Percentiles rank a stretch among this genome's conserved stretches.
Conservation (phyloP, 37 sponge, comb jelly and placozoan species). For the Crambe crambe region DNA sequence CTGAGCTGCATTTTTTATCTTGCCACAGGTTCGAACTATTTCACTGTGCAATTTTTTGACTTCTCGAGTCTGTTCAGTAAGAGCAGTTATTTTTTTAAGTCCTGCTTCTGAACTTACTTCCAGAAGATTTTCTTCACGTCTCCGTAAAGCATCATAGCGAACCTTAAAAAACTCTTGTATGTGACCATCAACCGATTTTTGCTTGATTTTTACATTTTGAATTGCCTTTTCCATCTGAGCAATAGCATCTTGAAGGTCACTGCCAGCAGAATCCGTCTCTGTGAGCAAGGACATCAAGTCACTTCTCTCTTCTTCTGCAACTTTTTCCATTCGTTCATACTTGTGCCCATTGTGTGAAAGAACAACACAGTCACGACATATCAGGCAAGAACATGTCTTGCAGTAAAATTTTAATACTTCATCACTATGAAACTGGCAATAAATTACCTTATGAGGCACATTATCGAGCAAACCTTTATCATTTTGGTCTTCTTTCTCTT, state of each 20-base stretch:
- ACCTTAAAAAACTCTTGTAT: conserved; percentile 7
- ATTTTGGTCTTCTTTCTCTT: background rate
- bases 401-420: conserved; percentile 37
- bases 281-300: background rate
- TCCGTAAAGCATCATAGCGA: conserved; percentile 1
- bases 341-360: conserved; percentile 16
- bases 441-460: conserved; percentile 7
- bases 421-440: conserved; percentile 7
- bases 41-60: conserved; percentile 13
- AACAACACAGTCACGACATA: conserved; percentile 36
- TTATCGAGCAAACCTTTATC: background rate
- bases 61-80: conserved; percentile 2
- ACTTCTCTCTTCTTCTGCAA: conserved; percentile 15
- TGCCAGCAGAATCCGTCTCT: background rate
- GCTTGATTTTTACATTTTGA: conserved; percentile 2
- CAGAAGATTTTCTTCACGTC: conserved; percentile 1
- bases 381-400: conserved; percentile 7
- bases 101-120: conserved; percentile 9
- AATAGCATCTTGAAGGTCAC: conserved; percentile 19
- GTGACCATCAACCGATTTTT: conserved; percentile 10
- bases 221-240: conserved; percentile 10
- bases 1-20: background rate
- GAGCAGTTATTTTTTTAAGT: conserved; percentile 3
- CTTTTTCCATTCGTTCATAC: conserved; percentile 17
- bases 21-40: background rate